Percentiles rank a stretch among this genome's conserved stretches.
These are phyloP conservation scores for Cromileptes altivelis DNA, from an alignment of 2,113 vertebrate genomes.

Conservation along the genomic window DNA sequence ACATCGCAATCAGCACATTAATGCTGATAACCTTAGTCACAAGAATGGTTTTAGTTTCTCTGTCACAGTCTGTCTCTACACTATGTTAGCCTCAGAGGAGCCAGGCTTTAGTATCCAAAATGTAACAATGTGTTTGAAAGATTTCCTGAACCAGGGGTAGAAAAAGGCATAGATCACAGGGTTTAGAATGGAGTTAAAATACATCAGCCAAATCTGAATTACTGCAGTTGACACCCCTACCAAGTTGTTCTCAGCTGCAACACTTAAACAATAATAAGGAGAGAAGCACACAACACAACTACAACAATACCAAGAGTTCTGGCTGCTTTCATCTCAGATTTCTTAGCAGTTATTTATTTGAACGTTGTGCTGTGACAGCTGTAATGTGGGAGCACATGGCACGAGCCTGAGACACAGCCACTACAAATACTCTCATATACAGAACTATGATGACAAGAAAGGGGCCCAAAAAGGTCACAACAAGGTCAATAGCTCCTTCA, in stretches of 20 bases:
- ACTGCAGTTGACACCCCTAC: too few species aligned
- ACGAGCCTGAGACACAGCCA: conserved; percentile 16
- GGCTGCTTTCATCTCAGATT: conserved; percentile 51
- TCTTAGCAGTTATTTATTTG: not conserved
- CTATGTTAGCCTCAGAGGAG: conserved; percentile 27
- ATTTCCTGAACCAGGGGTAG: conserved; percentile 58
- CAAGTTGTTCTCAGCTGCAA: too few species aligned
- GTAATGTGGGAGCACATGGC: not conserved
- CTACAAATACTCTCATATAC: conserved; percentile 39
- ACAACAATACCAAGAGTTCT: conserved; percentile 38
- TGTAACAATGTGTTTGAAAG: conserved; percentile 40
- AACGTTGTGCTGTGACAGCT: not conserved
- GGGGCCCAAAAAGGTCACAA: not conserved
- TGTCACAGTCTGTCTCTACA: too few species aligned
- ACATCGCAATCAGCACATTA: too few species aligned
- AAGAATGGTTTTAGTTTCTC: too few species aligned
- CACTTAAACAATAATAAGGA: not conserved
- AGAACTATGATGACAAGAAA: not conserved
- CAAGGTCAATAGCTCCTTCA: not conserved
- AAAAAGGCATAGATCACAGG: conserved; percentile 46
- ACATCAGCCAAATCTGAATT: too few species aligned
- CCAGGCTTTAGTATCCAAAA: conserved; percentile 41
- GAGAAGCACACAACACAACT: not conserved
- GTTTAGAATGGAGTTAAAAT: conserved; percentile 59
- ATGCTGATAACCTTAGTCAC: too few species aligned